Base-by-base conservation (phyloP, 2,888 invertebrate genomes). In the Drosophila hamatofila region DNA sequence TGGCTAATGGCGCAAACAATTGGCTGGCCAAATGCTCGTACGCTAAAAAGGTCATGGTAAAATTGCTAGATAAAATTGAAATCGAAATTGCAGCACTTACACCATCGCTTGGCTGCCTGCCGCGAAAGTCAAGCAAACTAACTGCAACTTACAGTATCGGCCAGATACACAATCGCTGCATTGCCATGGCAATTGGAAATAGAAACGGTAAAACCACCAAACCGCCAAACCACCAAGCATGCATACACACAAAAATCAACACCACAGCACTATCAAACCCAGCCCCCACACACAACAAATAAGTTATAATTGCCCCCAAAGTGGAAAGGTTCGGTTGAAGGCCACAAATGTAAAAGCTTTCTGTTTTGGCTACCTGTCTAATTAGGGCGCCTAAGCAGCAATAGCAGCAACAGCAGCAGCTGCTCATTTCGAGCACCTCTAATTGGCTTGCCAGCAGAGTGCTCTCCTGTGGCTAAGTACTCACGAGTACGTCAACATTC, bases 61-160 rank as follows among this genome's bases (percentile, higher is more conserved):
- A 88, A 88, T 85, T 82, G 88, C 69, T 72, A 37, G 56, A 84
- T 54, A 85, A 79, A 88, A 88, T 88, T 83, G 81, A 83, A 86
- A 88, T 78, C 81, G 70, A 83, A 83, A 83, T 88, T 88, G 86
- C 88, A 54, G 77, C 88, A 87, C 72, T 83, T 87, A 84, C 61
- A 84, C 61, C 60, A 16, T 59, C 64, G 52, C 33, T 33, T 33
- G 30, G 49, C 49, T 48, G 49, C 60, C 54, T 33, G 61, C 61
- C 74, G 74, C 81, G 87, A 84, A 84, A 84, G 83, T 88, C 81
- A 69, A 72, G 65, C 60, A 49, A 49, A 57, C 65, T 46, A 68
- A 65, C 59, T 60, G 60, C 51, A 56, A 35, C 51, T 58, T 48
- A 52, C 62, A 67, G 56, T 75, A 72, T 75, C 80, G 72, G 51